A percentile compares a stretch with the other conserved stretches of the same genome.
phyloP scores from a whole-genome alignment of 1,140 invertebrate species.

The Drosophila melanica region DNA sequence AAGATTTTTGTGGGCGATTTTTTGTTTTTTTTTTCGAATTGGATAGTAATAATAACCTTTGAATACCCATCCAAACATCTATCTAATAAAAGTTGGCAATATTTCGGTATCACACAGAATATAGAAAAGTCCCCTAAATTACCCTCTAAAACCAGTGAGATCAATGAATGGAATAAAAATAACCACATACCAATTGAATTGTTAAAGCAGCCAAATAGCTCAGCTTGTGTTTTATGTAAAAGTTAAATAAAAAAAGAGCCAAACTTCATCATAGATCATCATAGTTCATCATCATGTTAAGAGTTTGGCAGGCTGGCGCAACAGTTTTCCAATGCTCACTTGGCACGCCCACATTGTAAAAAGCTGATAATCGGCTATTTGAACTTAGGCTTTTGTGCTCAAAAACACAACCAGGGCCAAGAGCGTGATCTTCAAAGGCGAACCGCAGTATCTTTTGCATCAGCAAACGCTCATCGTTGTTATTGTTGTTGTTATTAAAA shows the following conservation, averaged over 20 bases:
- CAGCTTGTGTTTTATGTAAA: not conserved
- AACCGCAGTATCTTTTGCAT: conserved; percentile 41
- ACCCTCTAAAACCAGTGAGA: not conserved
- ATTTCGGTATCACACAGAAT: no score
- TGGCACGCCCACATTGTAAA: conserved; percentile 37
- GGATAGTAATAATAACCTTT: no score
- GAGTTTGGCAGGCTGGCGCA: not conserved
- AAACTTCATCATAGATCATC: not conserved
- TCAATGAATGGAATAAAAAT: not conserved
- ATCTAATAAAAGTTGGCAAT: no score
- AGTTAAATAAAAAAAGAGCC: not conserved
- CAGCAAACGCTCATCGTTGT: conserved; percentile 57
- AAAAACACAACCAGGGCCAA: conserved; percentile 57
- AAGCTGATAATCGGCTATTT: conserved; percentile 28
- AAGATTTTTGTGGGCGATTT: no score
- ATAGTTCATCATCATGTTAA: not conserved
- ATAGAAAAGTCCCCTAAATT: no score
- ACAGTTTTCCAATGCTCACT: conserved; percentile 21
- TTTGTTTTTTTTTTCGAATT: no score
- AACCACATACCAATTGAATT: not conserved
- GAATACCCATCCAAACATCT: no score
- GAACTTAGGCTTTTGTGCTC: conserved; percentile 49
- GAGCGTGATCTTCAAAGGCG: conserved; percentile 51
- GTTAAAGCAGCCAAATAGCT: not conserved
- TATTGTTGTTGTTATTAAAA: conserved; percentile 18